Evolutionary conservation across 2,888 invertebrate genomes (phyloP).

Genomic region (Acleris laterana): DNA sequence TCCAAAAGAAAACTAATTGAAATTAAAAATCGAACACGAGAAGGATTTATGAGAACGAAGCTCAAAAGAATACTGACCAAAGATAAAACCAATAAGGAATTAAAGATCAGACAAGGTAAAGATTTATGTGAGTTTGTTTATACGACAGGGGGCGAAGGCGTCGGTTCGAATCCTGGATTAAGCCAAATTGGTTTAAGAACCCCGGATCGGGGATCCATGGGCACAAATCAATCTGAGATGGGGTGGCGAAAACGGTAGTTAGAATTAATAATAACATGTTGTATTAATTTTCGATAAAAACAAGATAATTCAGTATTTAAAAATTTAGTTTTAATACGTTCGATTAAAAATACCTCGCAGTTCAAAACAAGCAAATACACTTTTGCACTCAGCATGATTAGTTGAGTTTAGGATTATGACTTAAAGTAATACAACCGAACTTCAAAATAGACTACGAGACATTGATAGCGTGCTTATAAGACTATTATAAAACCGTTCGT

Average conservation of each 20-base stretch:
- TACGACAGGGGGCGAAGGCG: constrained; percentile 53
- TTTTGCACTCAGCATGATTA: too few relatives aligned
- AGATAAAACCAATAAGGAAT: constrained; percentile 33
- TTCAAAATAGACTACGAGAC: too few relatives aligned
- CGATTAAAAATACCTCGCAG: too few relatives aligned
- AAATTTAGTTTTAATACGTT: too few relatives aligned
- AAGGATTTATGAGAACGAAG: not conserved
- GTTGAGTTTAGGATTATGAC: too few relatives aligned
- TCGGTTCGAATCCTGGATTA: constrained; percentile 70
- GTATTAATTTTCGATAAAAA: not conserved
- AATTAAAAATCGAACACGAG: too few relatives aligned
- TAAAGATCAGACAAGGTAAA: constrained; percentile 36
- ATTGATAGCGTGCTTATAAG: too few relatives aligned
- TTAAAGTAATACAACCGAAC: too few relatives aligned
- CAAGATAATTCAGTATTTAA: too few relatives aligned
- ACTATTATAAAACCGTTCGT: too few relatives aligned
- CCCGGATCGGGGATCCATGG: constrained; percentile 55
- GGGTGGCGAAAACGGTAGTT: constrained; percentile 4
- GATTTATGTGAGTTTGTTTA: constrained; percentile 37
- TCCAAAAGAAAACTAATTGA: not conserved
- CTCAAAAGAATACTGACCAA: constrained; percentile 20
- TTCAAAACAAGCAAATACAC: too few relatives aligned
- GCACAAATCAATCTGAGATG: constrained; percentile 66
- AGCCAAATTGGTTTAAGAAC: constrained; percentile 74
- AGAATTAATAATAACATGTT: not conserved